These are phyloP conservation scores for Pyrocoelia pectoralis DNA, from an alignment of 2,888 invertebrate species.

Conservation along the genomic window DNA sequence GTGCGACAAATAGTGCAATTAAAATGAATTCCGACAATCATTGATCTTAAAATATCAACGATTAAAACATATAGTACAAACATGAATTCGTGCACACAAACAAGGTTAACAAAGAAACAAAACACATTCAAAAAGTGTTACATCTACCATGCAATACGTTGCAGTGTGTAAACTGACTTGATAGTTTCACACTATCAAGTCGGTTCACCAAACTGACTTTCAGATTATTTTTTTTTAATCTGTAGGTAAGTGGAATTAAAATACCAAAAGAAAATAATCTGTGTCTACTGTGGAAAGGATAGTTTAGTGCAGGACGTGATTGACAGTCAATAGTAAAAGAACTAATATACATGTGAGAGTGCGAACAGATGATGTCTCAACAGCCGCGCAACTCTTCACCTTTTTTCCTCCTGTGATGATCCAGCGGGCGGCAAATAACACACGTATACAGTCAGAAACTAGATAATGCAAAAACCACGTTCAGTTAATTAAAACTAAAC, in stretches of 20 bases:
- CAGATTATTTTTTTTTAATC: conserved; percentile 3
- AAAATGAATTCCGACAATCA: not conserved
- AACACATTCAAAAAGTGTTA: too few species aligned
- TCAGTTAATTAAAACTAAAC: conserved; percentile 47
- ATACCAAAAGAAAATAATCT: conserved; percentile 4
- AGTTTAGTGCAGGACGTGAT: conserved; percentile 33
- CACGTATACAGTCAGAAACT: conserved; percentile 60
- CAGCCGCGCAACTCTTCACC: conserved; percentile 67
- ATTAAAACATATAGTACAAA: too few species aligned
- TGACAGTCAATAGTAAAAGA: conserved; percentile 47
- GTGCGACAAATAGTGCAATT: not conserved
- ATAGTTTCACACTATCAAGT: too few species aligned
- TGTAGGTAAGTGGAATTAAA: not conserved
- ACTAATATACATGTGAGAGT: conserved; percentile 60
- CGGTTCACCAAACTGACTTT: not conserved
- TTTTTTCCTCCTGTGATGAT: conserved; percentile 68
- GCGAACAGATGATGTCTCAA: conserved; percentile 57
- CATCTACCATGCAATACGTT: too few species aligned
- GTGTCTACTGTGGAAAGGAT: not conserved
- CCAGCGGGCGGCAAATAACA: conserved; percentile 60
- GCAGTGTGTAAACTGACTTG: too few species aligned
- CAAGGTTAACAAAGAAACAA: too few species aligned
- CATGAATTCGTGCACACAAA: too few species aligned
- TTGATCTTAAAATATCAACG: too few species aligned
- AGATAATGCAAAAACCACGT: conserved; percentile 55